Evolutionary conservation across 2,888 invertebrate genomes (phyloP), one percentile per base, ranked within the genome.

Genomic region (Epinotia ramella): DNA sequence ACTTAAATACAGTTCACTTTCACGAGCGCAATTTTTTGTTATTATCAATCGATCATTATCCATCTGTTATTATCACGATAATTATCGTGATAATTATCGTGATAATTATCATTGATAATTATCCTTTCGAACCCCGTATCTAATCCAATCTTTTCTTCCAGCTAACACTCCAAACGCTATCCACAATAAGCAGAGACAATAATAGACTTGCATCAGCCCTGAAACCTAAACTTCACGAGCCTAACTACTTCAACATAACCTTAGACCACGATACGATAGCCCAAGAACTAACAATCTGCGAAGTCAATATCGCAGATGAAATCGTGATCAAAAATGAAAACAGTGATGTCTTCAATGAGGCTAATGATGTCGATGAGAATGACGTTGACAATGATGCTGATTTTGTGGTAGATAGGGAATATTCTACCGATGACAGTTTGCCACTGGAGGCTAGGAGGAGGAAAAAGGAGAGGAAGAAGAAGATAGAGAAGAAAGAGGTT

Each of bases 351-450:
- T 67, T 67, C 57, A 62, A 70, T 44, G 65, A 66, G 13, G 40
- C 67, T 59, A 59, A 77, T 24, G 83, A 40, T 40, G 40, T 81
- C 0, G 74, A 80, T 0, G 84, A 84, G 6, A 63, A 28, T 3
- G 78, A 78, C 18, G 33, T 72, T 56, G 67, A 67, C 7, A 75
- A 53, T 33, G 70, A 78, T 66, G 59, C 60, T 0, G 81, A 84
- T 46, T 81, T 78, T 20, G 75, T 67, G 9, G 66, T 70, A 4
- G 80, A 84, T 53, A 77, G 73, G 40, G 84, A 84, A 3, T 90
- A 86, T 69, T 89, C 91, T 0, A 82, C 89, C 0, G 90, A 90
- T 2, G 91, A 91, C 9, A 90, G 86, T 72, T 12, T 89, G 6
- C 90, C 91, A 0, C 68, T 89, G 56, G 85, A 88, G 40, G 80